These are phyloP conservation scores for Actenoides hombroni DNA, from an alignment of 2,113 vertebrate genomes.

Conservation along the genomic window DNA sequence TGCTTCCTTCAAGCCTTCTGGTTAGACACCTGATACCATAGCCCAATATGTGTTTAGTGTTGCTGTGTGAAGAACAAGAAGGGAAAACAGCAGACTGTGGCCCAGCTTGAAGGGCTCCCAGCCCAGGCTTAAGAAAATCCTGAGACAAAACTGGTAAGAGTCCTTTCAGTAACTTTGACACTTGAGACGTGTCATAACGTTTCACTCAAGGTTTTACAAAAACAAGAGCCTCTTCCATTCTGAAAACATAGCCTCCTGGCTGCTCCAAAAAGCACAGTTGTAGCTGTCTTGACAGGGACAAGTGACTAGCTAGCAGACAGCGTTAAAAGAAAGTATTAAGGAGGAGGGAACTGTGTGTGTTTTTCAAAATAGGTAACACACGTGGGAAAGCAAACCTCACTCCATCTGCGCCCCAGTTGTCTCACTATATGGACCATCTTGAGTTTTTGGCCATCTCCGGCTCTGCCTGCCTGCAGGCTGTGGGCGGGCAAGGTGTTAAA, in stretches of 20 bases:
- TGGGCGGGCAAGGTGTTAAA: conserved; percentile 13
- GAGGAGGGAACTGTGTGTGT: background rate
- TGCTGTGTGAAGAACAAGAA: background rate
- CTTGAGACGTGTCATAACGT: background rate
- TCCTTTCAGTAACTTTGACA: background rate
- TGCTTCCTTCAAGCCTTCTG: background rate
- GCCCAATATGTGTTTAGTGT: rapidly evolving
- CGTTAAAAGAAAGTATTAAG: background rate
- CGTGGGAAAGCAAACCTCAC: background rate
- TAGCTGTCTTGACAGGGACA: background rate
- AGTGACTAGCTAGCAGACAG: background rate
- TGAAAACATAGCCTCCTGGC: background rate
- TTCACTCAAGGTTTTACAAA: background rate
- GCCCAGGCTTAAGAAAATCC: background rate
- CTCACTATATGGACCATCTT: background rate
- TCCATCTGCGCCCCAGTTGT: conserved; percentile 41
- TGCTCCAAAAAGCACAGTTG: conserved; percentile 3
- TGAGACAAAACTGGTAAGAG: background rate
- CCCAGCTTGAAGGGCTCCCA: background rate
- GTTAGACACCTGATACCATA: background rate
- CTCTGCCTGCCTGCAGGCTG: background rate
- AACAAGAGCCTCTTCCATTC: background rate
- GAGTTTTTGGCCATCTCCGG: conserved; percentile 17
- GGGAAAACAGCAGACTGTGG: background rate
- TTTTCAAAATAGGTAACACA: conserved; percentile 7